A percentile compares a stretch with the other conserved stretches of the same genome.
Evolutionary conservation across 1,140 invertebrate species (phyloP).

Genomic region (Batillaria attramentaria): DNA sequence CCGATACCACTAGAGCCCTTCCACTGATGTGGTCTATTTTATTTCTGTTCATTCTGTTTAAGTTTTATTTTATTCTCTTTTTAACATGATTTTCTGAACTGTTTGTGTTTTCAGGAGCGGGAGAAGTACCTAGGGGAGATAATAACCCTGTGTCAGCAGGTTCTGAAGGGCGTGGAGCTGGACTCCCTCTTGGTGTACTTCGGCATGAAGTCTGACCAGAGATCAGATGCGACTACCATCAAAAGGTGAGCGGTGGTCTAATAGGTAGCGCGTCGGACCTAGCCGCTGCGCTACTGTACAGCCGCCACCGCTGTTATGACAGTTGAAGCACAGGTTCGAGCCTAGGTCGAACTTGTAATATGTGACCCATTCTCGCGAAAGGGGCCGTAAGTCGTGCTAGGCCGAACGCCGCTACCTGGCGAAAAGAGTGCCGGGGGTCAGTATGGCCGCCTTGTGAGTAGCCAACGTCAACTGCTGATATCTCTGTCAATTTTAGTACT

Average conservation of each 20-base stretch:
- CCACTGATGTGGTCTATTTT: background rate
- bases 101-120: constrained; percentile 53
- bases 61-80: background rate
- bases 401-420: too few relatives aligned
- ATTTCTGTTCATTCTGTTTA: background rate
- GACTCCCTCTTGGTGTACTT: constrained; percentile 81
- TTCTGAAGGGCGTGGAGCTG: constrained; percentile 83
- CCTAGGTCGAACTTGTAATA: too few relatives aligned
- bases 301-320: background rate
- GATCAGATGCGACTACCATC: constrained; percentile 83
- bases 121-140: constrained; percentile 64
- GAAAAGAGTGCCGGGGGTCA: too few relatives aligned
- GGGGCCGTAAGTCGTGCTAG: too few relatives aligned
- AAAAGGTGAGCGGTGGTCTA: constrained; percentile 83
- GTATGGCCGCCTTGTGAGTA: too few relatives aligned
- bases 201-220: constrained; percentile 85
- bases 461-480: too few relatives aligned
- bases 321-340: background rate
- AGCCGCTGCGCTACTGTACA: too few relatives aligned
- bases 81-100: background rate
- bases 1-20: too few relatives aligned
- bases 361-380: too few relatives aligned
- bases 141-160: constrained; percentile 77
- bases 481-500: too few relatives aligned
- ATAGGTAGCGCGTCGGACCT: too few relatives aligned